Base-by-base conservation (phyloP, 2,113 vertebrate species). In the Podarcis muralis region DNA sequence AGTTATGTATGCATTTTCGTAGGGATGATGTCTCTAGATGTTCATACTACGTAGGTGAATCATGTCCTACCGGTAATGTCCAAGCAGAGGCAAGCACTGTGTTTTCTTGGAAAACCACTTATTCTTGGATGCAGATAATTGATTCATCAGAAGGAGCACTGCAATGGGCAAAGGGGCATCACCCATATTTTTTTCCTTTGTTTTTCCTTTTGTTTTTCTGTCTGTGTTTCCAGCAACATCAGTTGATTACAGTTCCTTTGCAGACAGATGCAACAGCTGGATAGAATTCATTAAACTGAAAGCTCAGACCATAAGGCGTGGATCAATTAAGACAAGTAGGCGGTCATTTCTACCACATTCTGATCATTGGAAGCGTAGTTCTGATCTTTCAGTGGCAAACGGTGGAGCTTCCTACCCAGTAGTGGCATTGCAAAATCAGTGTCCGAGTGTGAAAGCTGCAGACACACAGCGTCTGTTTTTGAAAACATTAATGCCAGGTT, bases 311-410 rank as follows among this genome's bases (percentile, higher is more conserved):
- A 99, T 99, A 98, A 99, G 99, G 98, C 98, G 99, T 91, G 99
- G 99, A 99, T 99, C 99, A 98, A 98, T 99, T 99, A 99, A 99
- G 98, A 99, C 99, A 99, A 99, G 99, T 99, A 99, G 98, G 99
- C 98, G 95, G 97, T 97, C 96, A 95, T 98, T 98, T 98, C 97
- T 98, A 98, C 98, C 98, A 96, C 97, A 92, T 98, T 98, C 95
- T 97, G 98, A 98, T 97, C 97, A 98, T 97, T 97, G 97, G 97
- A 97, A 96, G 92, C 96, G 89, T 95, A 97, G 95, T 94, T 96
- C 96, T 96, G 95, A 96, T 96, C 96, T 96, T 96, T 93, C 96
- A 97, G 97, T 95, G 96, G 97, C 97, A 97, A 96, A 96, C 97
- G 97, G 96, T 95, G 97, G 96, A 97, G 96, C 93, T 96, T 90